Base-by-base conservation (phyloP, 2,113 vertebrate genomes). In the Phrynocephalus versicolor region DNA sequence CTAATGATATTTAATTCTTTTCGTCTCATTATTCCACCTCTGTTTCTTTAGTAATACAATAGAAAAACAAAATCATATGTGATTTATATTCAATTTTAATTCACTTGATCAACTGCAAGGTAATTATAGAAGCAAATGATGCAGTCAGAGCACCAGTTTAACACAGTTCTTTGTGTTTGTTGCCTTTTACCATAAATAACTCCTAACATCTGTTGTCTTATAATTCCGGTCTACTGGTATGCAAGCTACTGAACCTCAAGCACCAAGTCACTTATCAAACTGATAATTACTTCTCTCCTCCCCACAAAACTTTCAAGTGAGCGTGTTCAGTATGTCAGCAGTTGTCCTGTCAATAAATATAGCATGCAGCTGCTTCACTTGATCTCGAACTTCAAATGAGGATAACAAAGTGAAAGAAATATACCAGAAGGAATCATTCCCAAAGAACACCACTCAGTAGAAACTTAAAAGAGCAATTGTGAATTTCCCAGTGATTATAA, bases 151-250 rank as follows among this genome's bases (percentile, higher is more conserved):
- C 23, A 85, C 71, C 16, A 76, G 14, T 1, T 55, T 8, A 55
- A 76, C 41, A 57, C 2, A 14, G 78, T 79, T 58, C 10, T 74
- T 39, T 71, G 14, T 37, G 33, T 65, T 77, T 19, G 51, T 55
- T 67, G 85, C 69, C 86, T 85, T 55, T 81, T 14, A 67, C 21
- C 27, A n/a, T 67, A 83, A 83, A 88, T 82, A 78, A 85, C 37
- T 55, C 77, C 9, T n/a, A 21, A 81, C 64, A 87, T 65, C 70
- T 87, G 23, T 69, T 88, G 71, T 23, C 35, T n/a, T 81, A 58
- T 87, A 71, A 89, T 71, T 87, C n/a, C 55, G 55, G 57, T 55
- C 19, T 51, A 35, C 37, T 33, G 41, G 73, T 57, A 37, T 41
- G 67, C 41, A 81, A 69, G 45, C 62, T 75, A 33, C 18, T 57